phyloP scores from a whole-genome alignment of 2,113 vertebrate species.

The Petroica traversi region DNA sequence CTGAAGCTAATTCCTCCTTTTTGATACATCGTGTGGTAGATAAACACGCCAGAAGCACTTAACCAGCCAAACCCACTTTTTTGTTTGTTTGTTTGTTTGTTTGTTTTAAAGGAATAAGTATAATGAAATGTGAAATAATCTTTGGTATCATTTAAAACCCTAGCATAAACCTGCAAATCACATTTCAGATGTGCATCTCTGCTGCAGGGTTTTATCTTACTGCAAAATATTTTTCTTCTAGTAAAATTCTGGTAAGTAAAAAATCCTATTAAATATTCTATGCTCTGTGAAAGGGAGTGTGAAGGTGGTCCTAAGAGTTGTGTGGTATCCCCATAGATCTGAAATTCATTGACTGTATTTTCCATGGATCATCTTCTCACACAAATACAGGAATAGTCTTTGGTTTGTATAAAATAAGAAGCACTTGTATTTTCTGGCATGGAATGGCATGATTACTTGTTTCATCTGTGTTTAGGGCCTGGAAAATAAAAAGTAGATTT shows the following conservation, averaged over 20 bases:
- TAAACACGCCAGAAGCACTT: neutral
- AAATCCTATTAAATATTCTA: neutral
- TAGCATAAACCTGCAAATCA: neutral
- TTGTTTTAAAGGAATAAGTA: neutral
- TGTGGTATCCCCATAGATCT: constrained; percentile 49
- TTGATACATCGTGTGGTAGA: neutral
- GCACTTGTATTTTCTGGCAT: neutral
- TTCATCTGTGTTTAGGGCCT: constrained; percentile 62
- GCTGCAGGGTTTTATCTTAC: neutral
- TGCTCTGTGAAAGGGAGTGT: neutral
- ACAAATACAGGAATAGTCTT: neutral
- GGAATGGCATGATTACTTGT: neutral
- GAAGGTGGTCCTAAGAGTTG: neutral
- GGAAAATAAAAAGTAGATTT: neutral
- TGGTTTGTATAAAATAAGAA: neutral
- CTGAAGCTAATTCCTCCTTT: neutral
- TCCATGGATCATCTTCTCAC: constrained; percentile 68
- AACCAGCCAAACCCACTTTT: neutral
- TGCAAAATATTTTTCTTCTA: neutral
- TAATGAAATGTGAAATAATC: neutral
- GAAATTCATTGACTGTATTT: neutral
- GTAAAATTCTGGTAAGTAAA: neutral
- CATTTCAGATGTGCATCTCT: neutral
- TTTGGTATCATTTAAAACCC: neutral
- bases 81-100: neutral